Percentiles rank a stretch among this genome's conserved stretches.
Conservation (phyloP, 2,113 vertebrate species). For the Syngnathus typhle region DNA sequence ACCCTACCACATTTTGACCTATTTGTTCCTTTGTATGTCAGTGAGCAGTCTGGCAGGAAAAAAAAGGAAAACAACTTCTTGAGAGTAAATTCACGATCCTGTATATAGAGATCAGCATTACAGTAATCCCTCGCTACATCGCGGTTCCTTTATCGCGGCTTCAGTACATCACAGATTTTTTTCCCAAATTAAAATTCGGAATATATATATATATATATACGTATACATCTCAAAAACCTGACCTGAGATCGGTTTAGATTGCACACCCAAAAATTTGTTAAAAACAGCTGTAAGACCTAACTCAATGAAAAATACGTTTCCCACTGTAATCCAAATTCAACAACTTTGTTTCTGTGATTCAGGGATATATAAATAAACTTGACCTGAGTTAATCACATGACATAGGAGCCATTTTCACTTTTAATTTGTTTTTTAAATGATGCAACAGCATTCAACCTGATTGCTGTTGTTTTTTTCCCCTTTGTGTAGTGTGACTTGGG, state of each 20-base stretch:
- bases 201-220: too few relatives aligned
- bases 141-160: too few relatives aligned
- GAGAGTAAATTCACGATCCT: slow-evolving; percentile 23
- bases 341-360: neutral
- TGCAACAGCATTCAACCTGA: neutral
- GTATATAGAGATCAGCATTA: neutral
- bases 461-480: neutral
- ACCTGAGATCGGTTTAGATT: too few relatives aligned
- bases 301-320: too few relatives aligned
- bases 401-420: neutral
- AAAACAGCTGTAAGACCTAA: too few relatives aligned
- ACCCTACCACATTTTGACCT: slow-evolving; percentile 55
- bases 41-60: slow-evolving; percentile 37
- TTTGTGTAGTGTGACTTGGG: neutral
- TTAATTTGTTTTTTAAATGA: neutral
- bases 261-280: too few relatives aligned
- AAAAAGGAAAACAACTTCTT: slow-evolving; percentile 28
- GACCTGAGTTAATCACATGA: neutral
- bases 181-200: too few relatives aligned
- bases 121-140: too few relatives aligned
- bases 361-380: neutral
- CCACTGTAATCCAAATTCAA: neutral
- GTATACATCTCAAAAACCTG: too few relatives aligned
- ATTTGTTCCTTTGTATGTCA: slow-evolving; percentile 47
- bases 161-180: too few relatives aligned